Evolutionary conservation across 2,113 vertebrate genomes (phyloP), one percentile per base, ranked within the genome.

Genomic region (Sprattus sprattus): DNA sequence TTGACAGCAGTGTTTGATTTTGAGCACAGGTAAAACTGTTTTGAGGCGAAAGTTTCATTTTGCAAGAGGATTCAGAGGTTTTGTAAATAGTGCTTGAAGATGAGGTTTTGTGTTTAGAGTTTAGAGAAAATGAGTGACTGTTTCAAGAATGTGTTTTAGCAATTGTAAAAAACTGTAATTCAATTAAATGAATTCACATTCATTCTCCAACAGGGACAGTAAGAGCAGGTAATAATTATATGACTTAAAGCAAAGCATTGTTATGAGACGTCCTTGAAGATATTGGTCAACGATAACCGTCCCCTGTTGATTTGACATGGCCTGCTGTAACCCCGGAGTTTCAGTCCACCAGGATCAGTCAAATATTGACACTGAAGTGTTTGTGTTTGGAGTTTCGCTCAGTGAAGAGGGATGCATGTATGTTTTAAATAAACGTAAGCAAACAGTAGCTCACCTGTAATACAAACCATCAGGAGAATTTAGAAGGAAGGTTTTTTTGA

Each of bases 351-450:
- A 18, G 71, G 39, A 78, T 78, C 71, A 78, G 28, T 78, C 28
- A 78, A 78, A 78, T 78, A 78, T 78, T 78, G 71, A 78, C 71
- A 39, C 32, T 32, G 32, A 28, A 75, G 25, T 78, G 71, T 78
- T 32, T 78, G 11, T 78, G 71, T 78, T 39, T 78, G 71, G 28
- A 78, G 71, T 78, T 78, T 39, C 28, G 16, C 9, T 78, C 6
- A 39, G 28, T 8, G 28, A 15, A 39, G 28, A 78, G 32, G 32
- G 28, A 78, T 11, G 67, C 2, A 4, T 16, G 18, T 22, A 4
- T 60, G 71, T 39, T 13, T 32, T 78, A 11, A 78, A 16, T 78
- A 39, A 78, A 44, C 54, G 39, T 78, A 32, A 75, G 28, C 28
- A 32, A 67, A 39, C 11, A 10, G 64, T 32, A 32, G 15, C 64